A percentile compares a stretch with the other conserved stretches of the same genome.
phyloP scores from a whole-genome alignment of 2,113 vertebrate genomes.

The Polypterus senegalus region DNA sequence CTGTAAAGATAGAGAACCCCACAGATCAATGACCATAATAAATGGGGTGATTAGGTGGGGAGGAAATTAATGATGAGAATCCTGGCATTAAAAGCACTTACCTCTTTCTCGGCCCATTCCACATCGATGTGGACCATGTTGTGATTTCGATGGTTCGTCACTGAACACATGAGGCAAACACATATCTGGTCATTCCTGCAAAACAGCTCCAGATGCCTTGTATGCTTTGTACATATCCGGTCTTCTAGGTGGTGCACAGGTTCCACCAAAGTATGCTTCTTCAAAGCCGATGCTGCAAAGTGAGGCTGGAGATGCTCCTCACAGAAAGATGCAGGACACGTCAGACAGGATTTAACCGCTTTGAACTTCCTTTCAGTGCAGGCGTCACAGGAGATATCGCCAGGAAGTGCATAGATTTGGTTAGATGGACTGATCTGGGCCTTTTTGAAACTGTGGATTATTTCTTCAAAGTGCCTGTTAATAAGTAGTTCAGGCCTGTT shows the following conservation, averaged over 20 bases:
- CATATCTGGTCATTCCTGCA: conserved; percentile 38
- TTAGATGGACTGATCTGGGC: rapidly evolving
- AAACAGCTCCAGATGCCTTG: conserved; percentile 39
- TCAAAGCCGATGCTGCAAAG: too few species aligned
- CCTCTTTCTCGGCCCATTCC: conserved; percentile 33
- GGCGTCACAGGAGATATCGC: neutral
- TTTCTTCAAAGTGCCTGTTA: conserved; percentile 30
- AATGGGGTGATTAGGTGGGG: too few species aligned
- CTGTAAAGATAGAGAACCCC: too few species aligned
- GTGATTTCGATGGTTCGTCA: conserved; percentile 34
- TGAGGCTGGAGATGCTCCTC: conserved; percentile 6
- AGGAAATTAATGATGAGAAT: too few species aligned
- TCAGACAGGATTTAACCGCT: conserved; percentile 9
- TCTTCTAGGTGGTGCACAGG: neutral
- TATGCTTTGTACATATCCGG: conserved; percentile 34
- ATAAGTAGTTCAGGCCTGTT: conserved; percentile 24
- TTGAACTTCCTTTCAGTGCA: conserved; percentile 1
- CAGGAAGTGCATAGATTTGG: rapidly evolving
- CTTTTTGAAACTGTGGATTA: conserved; percentile 29
- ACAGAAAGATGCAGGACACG: conserved; percentile 10
- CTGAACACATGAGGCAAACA: conserved; percentile 38
- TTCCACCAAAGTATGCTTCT: conserved; percentile 3
- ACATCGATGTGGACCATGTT: conserved; percentile 29
- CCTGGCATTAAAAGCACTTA: too few species aligned
- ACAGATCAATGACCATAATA: too few species aligned